A percentile compares a stretch with the other conserved stretches of the same genome.
phyloP scores from a whole-genome alignment of 2,888 invertebrate species.

The Diarsia brunnea region DNA sequence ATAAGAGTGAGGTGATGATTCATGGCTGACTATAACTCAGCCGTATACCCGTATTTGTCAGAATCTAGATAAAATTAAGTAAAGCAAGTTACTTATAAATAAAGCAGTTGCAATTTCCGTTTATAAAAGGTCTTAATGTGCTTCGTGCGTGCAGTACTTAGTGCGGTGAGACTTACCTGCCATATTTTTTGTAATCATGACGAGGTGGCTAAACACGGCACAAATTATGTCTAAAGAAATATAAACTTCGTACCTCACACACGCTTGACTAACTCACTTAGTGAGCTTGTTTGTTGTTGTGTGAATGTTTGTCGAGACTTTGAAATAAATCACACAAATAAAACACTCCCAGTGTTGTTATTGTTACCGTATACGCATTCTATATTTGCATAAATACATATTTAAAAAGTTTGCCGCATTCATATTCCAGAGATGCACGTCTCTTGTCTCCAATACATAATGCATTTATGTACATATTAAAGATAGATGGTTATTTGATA shows the following conservation, averaged over 20 bases:
- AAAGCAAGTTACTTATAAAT: conserved; percentile 40
- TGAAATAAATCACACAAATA: conserved; percentile 41
- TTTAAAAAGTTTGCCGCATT: conserved; percentile 47
- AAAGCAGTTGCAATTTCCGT: conserved; percentile 38
- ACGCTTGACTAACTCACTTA: conserved; percentile 34
- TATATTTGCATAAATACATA: conserved; percentile 58
- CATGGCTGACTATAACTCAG: conserved; percentile 10
- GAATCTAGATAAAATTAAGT: conserved; percentile 55
- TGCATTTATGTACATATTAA: conserved; percentile 74
- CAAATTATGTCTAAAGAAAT: conserved; percentile 53
- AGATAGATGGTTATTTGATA: conserved; percentile 72
- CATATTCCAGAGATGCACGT: conserved; percentile 72
- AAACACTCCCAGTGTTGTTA: conserved; percentile 41
- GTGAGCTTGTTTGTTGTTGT: conserved; percentile 20
- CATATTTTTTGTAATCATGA: conserved; percentile 60
- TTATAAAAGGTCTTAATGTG: conserved; percentile 43
- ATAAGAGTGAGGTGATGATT: conserved; percentile 8
- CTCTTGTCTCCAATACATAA: conserved; percentile 76
- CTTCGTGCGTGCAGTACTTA: conserved; percentile 13
- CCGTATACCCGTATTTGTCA: conserved; percentile 35
- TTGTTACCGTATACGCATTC: conserved; percentile 32
- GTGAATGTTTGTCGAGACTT: conserved; percentile 28
- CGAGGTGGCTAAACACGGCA: conserved; percentile 54
- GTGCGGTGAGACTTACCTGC: conserved; percentile 31
- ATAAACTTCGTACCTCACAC: conserved; percentile 48